phyloP scores from a whole-genome alignment of 2,888 invertebrate genomes.

The Apeira syringaria region DNA sequence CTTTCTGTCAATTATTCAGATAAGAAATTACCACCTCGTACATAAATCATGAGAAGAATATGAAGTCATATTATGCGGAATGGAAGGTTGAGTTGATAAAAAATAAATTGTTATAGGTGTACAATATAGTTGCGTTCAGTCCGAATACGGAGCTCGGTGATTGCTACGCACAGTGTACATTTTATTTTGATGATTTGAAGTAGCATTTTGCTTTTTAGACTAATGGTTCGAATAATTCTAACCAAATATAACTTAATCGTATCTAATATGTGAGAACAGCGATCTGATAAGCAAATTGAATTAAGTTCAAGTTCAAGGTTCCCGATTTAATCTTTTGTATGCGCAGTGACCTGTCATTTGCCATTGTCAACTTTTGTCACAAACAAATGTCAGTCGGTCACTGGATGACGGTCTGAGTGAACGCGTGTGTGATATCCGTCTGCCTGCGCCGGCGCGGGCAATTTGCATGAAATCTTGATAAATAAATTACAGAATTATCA shows the following conservation, averaged over 20 bases:
- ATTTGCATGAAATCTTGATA: slow-evolving; percentile 74
- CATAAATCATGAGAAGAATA: slow-evolving; percentile 12
- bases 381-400: slow-evolving; percentile 63
- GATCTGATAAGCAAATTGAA: too few species aligned
- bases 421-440: slow-evolving; percentile 61
- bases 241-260: too few species aligned
- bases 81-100: slow-evolving; percentile 41
- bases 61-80: slow-evolving; percentile 46
- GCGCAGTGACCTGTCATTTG: slow-evolving; percentile 52
- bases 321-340: slow-evolving; percentile 47
- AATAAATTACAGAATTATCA: slow-evolving; percentile 74
- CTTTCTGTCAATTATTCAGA: slow-evolving; percentile 36
- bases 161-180: slow-evolving; percentile 17
- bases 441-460: slow-evolving; percentile 54
- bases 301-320: slow-evolving; percentile 68
- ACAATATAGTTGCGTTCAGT: too few species aligned
- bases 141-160: slow-evolving; percentile 39
- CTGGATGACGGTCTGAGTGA: slow-evolving; percentile 59
- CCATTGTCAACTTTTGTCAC: slow-evolving; percentile 51
- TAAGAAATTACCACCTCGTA: slow-evolving; percentile 7
- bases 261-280: too few species aligned
- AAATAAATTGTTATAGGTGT: slow-evolving; percentile 16
- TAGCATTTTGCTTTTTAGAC: too few species aligned
- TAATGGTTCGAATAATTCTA: too few species aligned
- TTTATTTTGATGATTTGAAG: too few species aligned